Conservation (phyloP, 2,797 vertebrate genomes). For the Vespertilio murinus region DNA sequence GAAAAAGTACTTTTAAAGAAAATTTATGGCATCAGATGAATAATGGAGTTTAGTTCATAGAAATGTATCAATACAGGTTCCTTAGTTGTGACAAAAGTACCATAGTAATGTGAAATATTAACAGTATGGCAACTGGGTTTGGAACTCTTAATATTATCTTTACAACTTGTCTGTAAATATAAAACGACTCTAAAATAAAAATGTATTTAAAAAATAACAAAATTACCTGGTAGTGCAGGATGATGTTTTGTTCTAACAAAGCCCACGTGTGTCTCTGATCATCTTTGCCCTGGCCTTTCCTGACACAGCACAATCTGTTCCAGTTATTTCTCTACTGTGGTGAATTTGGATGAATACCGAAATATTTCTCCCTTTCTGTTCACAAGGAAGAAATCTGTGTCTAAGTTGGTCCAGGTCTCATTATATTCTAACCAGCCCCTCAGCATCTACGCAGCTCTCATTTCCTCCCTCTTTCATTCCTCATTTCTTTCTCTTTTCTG, state of each 20-base stretch:
- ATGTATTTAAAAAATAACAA: not conserved
- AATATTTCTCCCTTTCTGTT: not conserved
- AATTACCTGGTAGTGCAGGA: not conserved
- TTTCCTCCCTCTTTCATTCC: not conserved
- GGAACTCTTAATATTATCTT: not conserved
- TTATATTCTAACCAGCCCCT: not conserved
- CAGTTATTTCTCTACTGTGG: not conserved
- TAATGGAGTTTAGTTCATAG: not conserved
- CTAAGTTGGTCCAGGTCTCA: not conserved
- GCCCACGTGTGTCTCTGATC: not conserved
- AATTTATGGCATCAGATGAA: not conserved
- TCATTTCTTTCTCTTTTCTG: not conserved
- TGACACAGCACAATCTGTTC: not conserved
- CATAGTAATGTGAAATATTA: not conserved
- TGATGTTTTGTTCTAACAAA: not conserved
- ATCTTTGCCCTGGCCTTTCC: not conserved
- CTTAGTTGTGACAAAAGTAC: not conserved
- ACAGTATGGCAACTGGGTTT: not conserved
- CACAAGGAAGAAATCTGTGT: not conserved
- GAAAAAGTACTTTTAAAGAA: not conserved
- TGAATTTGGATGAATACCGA: not conserved
- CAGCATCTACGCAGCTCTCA: not conserved
- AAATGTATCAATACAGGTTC: not conserved
- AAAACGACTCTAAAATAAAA: not conserved
- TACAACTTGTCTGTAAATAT: not conserved